Evolutionary conservation across 64 coral and sea anemone genomes (phyloP).

Genomic region (Stylophora pistillata): DNA sequence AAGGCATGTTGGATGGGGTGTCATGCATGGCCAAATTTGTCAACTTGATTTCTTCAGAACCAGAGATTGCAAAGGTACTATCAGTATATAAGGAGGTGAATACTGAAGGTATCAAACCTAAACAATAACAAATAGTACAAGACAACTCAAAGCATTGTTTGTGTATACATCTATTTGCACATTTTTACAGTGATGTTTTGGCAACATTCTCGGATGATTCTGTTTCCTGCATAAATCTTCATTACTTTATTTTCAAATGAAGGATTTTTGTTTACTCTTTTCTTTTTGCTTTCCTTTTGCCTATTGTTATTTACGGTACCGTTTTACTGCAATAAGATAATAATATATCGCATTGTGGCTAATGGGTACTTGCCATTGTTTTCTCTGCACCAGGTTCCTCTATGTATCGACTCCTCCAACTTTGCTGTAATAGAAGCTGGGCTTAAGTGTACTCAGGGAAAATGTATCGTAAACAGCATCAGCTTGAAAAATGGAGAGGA

Average conservation of each 20-base stretch:
- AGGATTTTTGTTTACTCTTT: too few relatives aligned
- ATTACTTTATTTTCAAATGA: too few relatives aligned
- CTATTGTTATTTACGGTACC: too few relatives aligned
- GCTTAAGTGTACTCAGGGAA: conserved; percentile 96
- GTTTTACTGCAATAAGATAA: too few relatives aligned
- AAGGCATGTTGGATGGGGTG: conserved; percentile 89
- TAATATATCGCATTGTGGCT: background rate
- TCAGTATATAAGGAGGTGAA: background rate
- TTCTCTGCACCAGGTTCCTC: conserved; percentile 68
- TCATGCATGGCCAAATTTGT: conserved; percentile 79
- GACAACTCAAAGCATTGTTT: too few relatives aligned
- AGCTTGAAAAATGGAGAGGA: conserved; percentile 94
- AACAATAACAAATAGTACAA: too few relatives aligned
- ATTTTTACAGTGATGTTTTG: too few relatives aligned
- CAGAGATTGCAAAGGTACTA: conserved; percentile 87
- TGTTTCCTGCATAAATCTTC: too few relatives aligned
- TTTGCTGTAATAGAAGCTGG: conserved; percentile 97
- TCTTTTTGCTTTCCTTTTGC: too few relatives aligned
- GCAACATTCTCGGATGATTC: too few relatives aligned
- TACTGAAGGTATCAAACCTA: background rate
- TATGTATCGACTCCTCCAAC: conserved; percentile 99
- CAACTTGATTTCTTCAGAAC: conserved; percentile 92
- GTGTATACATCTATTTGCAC: too few relatives aligned
- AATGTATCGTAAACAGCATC: conserved; percentile 98
- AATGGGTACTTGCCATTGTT: background rate